phyloP scores from a whole-genome alignment of 92 coral and sea anemone species.

The Actinostola sp. region DNA sequence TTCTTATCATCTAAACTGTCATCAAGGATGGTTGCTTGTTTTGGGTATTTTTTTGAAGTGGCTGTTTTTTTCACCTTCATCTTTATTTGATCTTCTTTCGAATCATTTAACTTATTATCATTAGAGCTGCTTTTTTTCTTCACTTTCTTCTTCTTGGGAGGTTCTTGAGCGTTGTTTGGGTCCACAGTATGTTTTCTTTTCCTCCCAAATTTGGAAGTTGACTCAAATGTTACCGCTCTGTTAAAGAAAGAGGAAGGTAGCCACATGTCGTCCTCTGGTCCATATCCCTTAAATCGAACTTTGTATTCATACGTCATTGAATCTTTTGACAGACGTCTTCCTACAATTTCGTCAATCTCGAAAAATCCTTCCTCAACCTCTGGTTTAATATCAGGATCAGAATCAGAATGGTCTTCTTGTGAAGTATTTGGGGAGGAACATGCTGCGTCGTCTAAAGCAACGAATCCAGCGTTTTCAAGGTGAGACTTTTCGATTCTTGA shows the following conservation, averaged over 20 bases:
- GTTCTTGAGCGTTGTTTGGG: slow-evolving; percentile 23
- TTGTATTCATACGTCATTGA: slow-evolving; percentile 41
- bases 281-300: slow-evolving; percentile 59
- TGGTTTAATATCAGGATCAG: no score
- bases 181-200: slow-evolving; percentile 42
- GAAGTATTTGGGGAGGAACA: slow-evolving; percentile 6
- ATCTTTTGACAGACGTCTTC: slow-evolving; percentile 11
- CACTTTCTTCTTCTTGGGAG: not conserved
- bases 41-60: no score
- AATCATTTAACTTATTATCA: no score
- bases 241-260: slow-evolving; percentile 44
- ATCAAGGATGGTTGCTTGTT: no score
- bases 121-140: no score
- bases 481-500: slow-evolving; percentile 43
- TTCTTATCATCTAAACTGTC: no score
- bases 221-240: slow-evolving; percentile 25
- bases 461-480: no score
- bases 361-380: slow-evolving; percentile 9
- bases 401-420: no score
- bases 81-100: no score
- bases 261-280: slow-evolving; percentile 57
- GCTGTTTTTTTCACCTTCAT: no score
- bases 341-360: slow-evolving; percentile 20
- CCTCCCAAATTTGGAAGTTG: slow-evolving; percentile 37
- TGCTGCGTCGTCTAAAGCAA: slow-evolving; percentile 30